Base-by-base conservation (phyloP, 2,888 invertebrate species). In the Campaea margaritaria region DNA sequence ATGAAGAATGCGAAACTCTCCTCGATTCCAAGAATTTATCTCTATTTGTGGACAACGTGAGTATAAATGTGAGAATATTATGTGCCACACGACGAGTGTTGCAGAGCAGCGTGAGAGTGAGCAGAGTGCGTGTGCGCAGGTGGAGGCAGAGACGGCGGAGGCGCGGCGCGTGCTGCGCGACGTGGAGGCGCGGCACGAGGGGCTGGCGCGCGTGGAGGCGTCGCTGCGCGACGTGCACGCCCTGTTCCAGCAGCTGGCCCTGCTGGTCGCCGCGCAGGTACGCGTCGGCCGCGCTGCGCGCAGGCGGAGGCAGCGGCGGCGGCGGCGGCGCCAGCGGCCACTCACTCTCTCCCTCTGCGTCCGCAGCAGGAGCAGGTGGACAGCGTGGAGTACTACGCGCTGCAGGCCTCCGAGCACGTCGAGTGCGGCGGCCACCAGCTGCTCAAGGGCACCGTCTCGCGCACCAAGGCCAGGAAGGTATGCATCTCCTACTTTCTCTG, bases 171-270 rank as follows among this genome's bases (percentile, higher is more conserved):
- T 95, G 79, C 92, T 98, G 75, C 95, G 95, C 66, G 97, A 97
- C 76, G 95, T 97, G 70, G 96, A 97, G 91, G 95, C 95, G 67
- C 93, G 98, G 52, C 97, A 97, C 84, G 94, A 95, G 72, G 97
- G 97, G 87, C 93, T 98, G 69, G 84, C 96, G 70, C 96, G 96
- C 81, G 93, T 97, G 64, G 98, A 98, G 91, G 94, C 94, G 73
- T 95, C 96, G 76, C 94, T 98, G 70, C 84, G 87, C 43, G 97
- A 97, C 81, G 93, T 98, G 58, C 93, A 95, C 74, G 96, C 96
- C 81, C 94, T 98, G 88, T 98, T 98, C 91, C 89, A 94, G 78
- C 96, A 97, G 85, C 95, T 98, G 92, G 96, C 96, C 43, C 94
- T 95, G 85, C 92, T 96, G 51, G 95, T 97, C 28, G 96, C 96